A percentile compares a stretch with the other conserved stretches of the same genome.
These are phyloP conservation scores for Myripristis murdjan DNA, from an alignment of 2,797 vertebrate genomes.

Conservation along the genomic window DNA sequence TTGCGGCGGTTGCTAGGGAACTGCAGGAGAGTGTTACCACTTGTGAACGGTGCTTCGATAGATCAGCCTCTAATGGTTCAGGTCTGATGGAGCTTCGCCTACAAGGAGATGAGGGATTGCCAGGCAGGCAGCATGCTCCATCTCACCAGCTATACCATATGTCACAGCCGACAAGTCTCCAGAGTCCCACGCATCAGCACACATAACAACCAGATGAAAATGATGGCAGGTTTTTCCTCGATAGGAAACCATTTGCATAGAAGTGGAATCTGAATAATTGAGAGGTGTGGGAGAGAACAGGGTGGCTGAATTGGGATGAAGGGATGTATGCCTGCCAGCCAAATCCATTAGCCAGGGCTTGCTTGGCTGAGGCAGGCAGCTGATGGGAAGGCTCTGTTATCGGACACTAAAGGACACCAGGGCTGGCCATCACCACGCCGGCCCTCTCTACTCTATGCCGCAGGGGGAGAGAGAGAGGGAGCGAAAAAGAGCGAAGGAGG, in stretches of 20 bases:
- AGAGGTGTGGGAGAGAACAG: slow-evolving; percentile 85
- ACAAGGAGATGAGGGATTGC: slow-evolving; percentile 86
- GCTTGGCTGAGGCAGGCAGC: slow-evolving; percentile 77
- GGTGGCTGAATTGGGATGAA: slow-evolving; percentile 81
- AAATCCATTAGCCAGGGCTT: slow-evolving; percentile 87
- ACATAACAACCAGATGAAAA: slow-evolving; percentile 82
- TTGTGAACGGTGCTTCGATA: slow-evolving; percentile 82
- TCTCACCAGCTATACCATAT: slow-evolving; percentile 80
- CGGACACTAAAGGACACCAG: slow-evolving; percentile 87
- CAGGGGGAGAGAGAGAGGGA: slow-evolving; percentile 56
- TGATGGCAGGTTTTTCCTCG: slow-evolving; percentile 78
- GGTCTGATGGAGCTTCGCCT: slow-evolving; percentile 85
- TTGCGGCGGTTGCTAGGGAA: slow-evolving; percentile 90
- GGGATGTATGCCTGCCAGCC: slow-evolving; percentile 88
- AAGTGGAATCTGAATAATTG: slow-evolving; percentile 88
- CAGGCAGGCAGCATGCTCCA: slow-evolving; percentile 75
- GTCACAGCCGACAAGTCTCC: slow-evolving; percentile 82
- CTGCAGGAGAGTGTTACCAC: slow-evolving; percentile 86
- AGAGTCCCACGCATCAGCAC: slow-evolving; percentile 82
- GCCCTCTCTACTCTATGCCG: slow-evolving; percentile 72
- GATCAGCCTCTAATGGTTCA: slow-evolving; percentile 87
- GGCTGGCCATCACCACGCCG: slow-evolving; percentile 78
- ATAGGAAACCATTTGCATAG: slow-evolving; percentile 88
- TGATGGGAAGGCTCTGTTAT: slow-evolving; percentile 84
- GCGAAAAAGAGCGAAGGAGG: slow-evolving; percentile 53